These are phyloP conservation scores for Ladona fulva DNA, from an alignment of 1,140 invertebrate genomes.

Conservation along the genomic window DNA sequence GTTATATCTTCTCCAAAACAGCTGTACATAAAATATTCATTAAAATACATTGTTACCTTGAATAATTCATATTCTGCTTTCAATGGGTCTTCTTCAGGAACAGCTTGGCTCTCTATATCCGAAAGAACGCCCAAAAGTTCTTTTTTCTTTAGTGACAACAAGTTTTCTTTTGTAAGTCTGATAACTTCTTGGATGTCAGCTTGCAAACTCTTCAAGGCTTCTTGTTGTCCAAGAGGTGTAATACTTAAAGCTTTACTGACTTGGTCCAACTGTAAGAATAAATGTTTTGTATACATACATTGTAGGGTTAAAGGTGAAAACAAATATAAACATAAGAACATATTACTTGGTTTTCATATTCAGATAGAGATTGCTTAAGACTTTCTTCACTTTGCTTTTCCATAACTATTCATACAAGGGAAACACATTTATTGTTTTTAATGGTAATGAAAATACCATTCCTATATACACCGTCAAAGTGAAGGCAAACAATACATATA, in stretches of 20 bases:
- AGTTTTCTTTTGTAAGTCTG: constrained; percentile 48
- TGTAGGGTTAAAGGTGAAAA: too few species aligned
- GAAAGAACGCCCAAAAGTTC: constrained; percentile 20
- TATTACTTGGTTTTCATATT: constrained; percentile 44
- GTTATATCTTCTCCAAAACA: constrained; percentile 23
- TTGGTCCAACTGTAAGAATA: constrained; percentile 44
- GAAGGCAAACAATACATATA: too few species aligned
- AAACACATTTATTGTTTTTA: too few species aligned
- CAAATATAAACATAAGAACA: constrained; percentile 13
- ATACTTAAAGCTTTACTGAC: constrained; percentile 46
- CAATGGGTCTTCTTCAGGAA: constrained; percentile 34
- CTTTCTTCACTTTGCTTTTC: constrained; percentile 20
- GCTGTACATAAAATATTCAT: constrained; percentile 19
- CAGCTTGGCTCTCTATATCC: constrained; percentile 19
- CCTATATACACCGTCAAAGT: too few species aligned
- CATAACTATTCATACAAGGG: neutral
- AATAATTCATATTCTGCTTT: constrained; percentile 61
- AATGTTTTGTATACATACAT: constrained; percentile 23
- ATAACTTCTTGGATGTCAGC: constrained; percentile 55
- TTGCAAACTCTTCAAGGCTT: constrained; percentile 48
- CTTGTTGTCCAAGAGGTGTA: constrained; percentile 40
- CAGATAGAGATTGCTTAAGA: constrained; percentile 36
- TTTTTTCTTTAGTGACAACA: constrained; percentile 33
- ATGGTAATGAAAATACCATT: too few species aligned
- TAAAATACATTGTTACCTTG: constrained; percentile 39